Base-by-base conservation (phyloP, 2,888 invertebrate species). In the Eilema sororculum region DNA sequence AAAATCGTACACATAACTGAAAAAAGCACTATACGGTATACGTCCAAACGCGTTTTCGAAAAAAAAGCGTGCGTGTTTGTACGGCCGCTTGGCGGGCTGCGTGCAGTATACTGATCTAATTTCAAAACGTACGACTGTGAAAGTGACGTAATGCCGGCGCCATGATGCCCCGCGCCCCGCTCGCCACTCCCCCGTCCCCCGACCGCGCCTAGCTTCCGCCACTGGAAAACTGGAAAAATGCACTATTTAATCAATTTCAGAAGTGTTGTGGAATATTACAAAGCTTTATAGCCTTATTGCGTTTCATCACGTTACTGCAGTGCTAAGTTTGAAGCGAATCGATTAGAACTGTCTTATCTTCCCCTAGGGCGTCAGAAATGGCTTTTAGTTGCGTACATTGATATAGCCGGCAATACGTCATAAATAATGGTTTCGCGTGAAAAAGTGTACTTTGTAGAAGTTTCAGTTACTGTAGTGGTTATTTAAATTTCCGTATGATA, bases 141-240 rank as follows among this genome's bases (percentile, higher is more conserved):
- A 92, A 92, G 92, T 94, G 94, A 94, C 94, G 94, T 94, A 94
- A 94, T 86, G 82, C 83, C 87, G 89, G 82, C 89, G 94, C 94
- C 94, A 94, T 94, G 71, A 91, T 94, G 91, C 89, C 87, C 82
- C 87, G 74, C 82, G 65, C 78, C 80, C 81, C 86, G 83, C 84
- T 85, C 80, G 84, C 82, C 78, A 75, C 76, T 80, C 88, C 88
- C 86, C 89, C 68, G 30, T 68, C 82, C 84, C 81, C 80, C 79
- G 81, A 81, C 90, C 90, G 87, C 89, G 86, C 90, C 91, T 91
- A 86, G 87, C 90, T 87, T 88, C 88, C 87, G 85, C 79, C 78
- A 83, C 67, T 69, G 73, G 68, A 69, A 72, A 72, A 72, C 85
- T 88, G 86, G 87, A 89, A 91, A 91, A 91, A 90, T 92, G 93